These are phyloP conservation scores for Neuroscelio doddi DNA, from an alignment of 2,888 invertebrate species.

Conservation along the genomic window DNA sequence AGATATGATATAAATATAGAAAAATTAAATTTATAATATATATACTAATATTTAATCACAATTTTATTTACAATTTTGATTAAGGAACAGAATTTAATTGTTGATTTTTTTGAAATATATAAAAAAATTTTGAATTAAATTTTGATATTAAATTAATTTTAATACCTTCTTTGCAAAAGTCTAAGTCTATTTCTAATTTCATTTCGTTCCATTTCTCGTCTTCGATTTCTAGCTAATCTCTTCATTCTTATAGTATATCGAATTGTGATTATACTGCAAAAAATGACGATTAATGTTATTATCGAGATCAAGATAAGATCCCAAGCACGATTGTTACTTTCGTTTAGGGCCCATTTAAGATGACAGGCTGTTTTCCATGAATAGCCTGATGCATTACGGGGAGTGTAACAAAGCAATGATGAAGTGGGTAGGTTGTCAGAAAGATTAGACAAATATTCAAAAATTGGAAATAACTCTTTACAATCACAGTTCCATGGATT, in stretches of 20 bases:
- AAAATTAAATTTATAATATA: no score
- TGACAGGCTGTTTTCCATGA: conserved; percentile 82
- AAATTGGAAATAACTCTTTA: conserved; percentile 76
- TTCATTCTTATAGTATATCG: conserved; percentile 75
- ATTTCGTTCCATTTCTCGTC: conserved; percentile 75
- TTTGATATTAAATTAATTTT: no score
- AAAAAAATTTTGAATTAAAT: no score
- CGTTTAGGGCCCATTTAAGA: conserved; percentile 74
- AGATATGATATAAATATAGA: no score
- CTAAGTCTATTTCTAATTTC: conserved; percentile 75
- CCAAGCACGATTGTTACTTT: conserved; percentile 45
- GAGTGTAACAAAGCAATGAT: conserved; percentile 79
- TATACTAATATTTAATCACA: no score
- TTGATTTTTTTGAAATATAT: no score
- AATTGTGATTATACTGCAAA: conserved; percentile 75
- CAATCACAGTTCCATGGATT: conserved; percentile 88
- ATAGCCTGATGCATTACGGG: conserved; percentile 76
- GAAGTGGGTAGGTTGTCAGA: conserved; percentile 74
- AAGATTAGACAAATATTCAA: conserved; percentile 75
- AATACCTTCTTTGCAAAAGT: conserved; percentile 72
- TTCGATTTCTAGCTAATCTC: conserved; percentile 73
- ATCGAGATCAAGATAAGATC: conserved; percentile 59
- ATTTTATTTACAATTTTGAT: no score
- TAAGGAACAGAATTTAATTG: no score
- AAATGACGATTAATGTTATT: conserved; percentile 72